Evolutionary conservation across 64 coral and sea anemone genomes (phyloP).

Genomic region (Catalaphyllia jardinei): DNA sequence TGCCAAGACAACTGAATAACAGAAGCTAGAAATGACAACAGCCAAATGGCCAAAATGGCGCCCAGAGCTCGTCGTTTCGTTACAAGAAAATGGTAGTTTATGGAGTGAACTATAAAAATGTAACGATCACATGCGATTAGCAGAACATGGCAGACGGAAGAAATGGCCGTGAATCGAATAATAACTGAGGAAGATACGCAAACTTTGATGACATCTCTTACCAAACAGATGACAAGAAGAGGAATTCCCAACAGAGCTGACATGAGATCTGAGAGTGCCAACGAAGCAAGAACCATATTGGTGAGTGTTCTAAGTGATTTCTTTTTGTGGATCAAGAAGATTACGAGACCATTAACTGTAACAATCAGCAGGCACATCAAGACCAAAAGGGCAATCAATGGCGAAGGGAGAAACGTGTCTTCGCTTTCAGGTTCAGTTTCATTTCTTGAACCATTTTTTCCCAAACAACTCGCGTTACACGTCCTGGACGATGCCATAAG

Average conservation of each 20-base stretch:
- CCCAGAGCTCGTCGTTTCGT: slow-evolving; percentile 17
- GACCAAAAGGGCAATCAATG: background rate
- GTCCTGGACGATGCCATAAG: background rate
- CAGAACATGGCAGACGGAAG: slow-evolving; percentile 41
- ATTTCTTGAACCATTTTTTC: background rate
- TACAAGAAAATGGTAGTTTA: slow-evolving; percentile 6
- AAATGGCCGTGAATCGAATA: slow-evolving; percentile 55
- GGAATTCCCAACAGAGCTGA: slow-evolving; percentile 51
- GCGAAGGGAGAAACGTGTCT: background rate
- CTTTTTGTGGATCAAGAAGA: slow-evolving; percentile 39
- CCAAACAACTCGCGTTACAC: background rate
- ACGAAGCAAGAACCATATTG: slow-evolving; percentile 36
- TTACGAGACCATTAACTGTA: slow-evolving; percentile 25
- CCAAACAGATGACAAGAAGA: slow-evolving; percentile 7
- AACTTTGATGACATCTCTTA: background rate
- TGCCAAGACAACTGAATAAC: background rate
- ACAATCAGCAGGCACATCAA: slow-evolving; percentile 17
- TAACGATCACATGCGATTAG: slow-evolving; percentile 44
- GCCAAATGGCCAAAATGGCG: slow-evolving; percentile 4
- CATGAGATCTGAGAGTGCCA: slow-evolving; percentile 42
- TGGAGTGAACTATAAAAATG: slow-evolving; percentile 35
- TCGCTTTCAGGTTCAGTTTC: background rate
- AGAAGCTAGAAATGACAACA: slow-evolving; percentile 1
- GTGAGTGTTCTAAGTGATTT: slow-evolving; percentile 30
- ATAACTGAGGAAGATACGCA: slow-evolving; percentile 42